Percentiles rank a stretch among this genome's conserved stretches.
Evolutionary conservation across 2,797 vertebrate genomes (phyloP).

Genomic region (Graptemys geographica): DNA sequence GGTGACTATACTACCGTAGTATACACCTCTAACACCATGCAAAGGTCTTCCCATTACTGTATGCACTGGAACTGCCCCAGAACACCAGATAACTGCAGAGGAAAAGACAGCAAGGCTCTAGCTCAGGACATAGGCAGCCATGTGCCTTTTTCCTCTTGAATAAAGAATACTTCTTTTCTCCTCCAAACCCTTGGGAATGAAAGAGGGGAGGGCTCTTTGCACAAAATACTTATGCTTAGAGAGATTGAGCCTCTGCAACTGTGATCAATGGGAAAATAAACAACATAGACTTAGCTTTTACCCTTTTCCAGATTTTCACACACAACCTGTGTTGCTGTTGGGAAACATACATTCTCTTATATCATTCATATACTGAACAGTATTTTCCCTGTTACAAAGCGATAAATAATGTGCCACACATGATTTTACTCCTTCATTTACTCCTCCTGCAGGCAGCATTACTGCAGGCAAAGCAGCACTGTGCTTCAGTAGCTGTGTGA

Average conservation of each 20-base stretch:
- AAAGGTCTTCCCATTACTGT: not conserved
- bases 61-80: conserved; percentile 7
- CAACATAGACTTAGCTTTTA: not conserved
- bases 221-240: not conserved
- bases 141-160: not conserved
- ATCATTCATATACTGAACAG: not conserved
- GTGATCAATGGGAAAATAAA: not conserved
- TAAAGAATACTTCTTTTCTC: not conserved
- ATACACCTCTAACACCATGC: not conserved
- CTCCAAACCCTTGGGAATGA: not conserved
- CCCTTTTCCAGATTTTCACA: not conserved
- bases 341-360: not conserved
- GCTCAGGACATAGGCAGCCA: not conserved
- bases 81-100: conserved; percentile 14
- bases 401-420: not conserved
- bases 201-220: not conserved
- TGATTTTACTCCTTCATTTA: not conserved
- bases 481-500: not conserved
- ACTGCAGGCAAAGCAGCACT: not conserved
- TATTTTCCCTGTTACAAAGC: not conserved
- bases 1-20: not conserved
- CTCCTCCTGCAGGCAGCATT: not conserved
- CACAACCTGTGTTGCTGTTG: not conserved
- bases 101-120: not conserved
- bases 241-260: not conserved